Percentiles rank a stretch among this genome's conserved stretches.
These are phyloP conservation scores for Piezodorus guildinii DNA, from an alignment of 1,140 invertebrate species.

Conservation along the genomic window DNA sequence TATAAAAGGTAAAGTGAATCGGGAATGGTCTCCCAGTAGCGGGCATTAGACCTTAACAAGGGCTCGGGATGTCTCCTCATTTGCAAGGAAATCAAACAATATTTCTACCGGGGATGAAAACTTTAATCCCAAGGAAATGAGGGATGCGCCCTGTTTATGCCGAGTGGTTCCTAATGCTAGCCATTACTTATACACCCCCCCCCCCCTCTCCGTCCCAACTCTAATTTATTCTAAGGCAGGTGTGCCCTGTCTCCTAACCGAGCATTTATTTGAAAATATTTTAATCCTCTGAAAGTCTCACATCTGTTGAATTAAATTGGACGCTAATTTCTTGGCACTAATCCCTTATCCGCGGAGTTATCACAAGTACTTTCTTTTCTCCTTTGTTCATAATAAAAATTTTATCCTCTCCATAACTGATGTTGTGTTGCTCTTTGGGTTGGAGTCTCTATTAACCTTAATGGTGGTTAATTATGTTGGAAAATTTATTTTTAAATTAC, in stretches of 20 bases:
- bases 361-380: background rate
- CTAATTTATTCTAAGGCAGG: constrained; percentile 6
- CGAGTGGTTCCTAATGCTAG: constrained; percentile 12
- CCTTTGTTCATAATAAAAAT: too few species aligned
- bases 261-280: constrained; percentile 16
- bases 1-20: background rate
- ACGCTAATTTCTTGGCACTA: constrained; percentile 14
- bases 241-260: constrained; percentile 10
- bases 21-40: background rate
- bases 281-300: constrained; percentile 14
- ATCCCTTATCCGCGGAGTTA: background rate
- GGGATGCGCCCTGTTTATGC: constrained; percentile 11
- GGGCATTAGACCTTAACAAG: constrained; percentile 6
- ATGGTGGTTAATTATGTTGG: too few species aligned
- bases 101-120: constrained; percentile 7
- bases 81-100: constrained; percentile 16
- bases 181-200: constrained; percentile 11
- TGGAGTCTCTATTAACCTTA: too few species aligned
- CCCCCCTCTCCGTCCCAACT: background rate
- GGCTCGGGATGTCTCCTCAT: constrained; percentile 2
- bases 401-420: too few species aligned
- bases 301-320: constrained; percentile 13
- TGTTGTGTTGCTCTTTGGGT: too few species aligned
- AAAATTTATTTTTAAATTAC: too few species aligned
- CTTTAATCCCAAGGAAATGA: constrained; percentile 12